These are phyloP conservation scores for Mesoclemmys tuberculata DNA, from an alignment of 2,113 vertebrate genomes.

Conservation along the genomic window DNA sequence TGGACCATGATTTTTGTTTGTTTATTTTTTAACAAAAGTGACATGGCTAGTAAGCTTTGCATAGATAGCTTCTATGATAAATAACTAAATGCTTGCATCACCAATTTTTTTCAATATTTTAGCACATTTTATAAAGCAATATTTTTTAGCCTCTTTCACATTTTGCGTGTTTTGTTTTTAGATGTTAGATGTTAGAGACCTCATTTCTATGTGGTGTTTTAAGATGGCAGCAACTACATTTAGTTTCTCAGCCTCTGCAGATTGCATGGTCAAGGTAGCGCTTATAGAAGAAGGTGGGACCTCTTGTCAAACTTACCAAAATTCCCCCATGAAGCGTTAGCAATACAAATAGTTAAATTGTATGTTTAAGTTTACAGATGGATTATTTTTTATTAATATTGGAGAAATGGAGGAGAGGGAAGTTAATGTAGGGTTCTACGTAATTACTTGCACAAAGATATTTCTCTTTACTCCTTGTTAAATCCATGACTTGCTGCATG, in stretches of 20 bases:
- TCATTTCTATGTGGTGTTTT: background rate
- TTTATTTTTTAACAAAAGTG: background rate
- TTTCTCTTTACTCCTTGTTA: background rate
- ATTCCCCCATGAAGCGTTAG: background rate
- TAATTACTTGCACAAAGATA: background rate
- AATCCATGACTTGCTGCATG: background rate
- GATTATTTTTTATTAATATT: background rate
- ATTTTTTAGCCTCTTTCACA: background rate
- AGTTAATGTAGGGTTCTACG: background rate
- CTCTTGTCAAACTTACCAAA: background rate
- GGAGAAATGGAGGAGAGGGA: background rate
- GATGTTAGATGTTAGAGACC: background rate
- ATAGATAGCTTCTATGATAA: background rate
- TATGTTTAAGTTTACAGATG: background rate
- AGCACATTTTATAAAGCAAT: background rate
- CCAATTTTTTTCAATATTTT: background rate
- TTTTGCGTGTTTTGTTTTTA: background rate
- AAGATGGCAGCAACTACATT: background rate
- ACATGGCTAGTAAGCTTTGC: accelerated
- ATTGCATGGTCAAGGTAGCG: background rate
- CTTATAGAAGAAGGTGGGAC: background rate
- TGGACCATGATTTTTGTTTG: background rate
- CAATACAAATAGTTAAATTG: background rate
- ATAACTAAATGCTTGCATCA: background rate
- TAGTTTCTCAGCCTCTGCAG: background rate